phyloP scores from a whole-genome alignment of 37 sponge, comb jelly and placozoan genomes.

The Dysidea cf. avara region DNA sequence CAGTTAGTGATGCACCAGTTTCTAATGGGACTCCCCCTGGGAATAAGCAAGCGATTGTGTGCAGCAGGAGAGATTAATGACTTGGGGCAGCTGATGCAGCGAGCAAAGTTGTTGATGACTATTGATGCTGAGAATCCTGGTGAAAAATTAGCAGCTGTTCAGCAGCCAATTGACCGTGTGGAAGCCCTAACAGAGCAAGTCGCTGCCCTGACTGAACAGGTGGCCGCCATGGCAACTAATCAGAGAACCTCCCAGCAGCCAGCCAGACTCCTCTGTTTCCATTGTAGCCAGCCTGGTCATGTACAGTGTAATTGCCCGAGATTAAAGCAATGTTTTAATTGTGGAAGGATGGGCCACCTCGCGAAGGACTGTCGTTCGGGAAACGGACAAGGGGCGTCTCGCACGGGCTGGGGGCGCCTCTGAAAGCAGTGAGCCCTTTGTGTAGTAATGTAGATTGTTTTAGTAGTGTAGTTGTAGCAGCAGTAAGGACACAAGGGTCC shows the following conservation, averaged over 20 bases:
- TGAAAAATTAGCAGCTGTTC: too few relatives aligned
- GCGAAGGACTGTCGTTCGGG: conserved; percentile 22
- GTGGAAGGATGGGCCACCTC: conserved; percentile 4
- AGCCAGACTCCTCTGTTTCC: neutral
- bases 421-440: neutral
- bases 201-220: conserved; percentile 14
- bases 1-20: too few relatives aligned
- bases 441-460: too few relatives aligned
- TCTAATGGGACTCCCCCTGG: too few relatives aligned
- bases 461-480: conserved; percentile 7
- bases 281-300: conserved; percentile 16
- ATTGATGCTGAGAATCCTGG: too few relatives aligned
- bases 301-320: conserved; percentile 14
- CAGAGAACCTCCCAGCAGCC: neutral
- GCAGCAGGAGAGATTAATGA: too few relatives aligned
- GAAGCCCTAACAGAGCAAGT: neutral
- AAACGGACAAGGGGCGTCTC: conserved; percentile 23
- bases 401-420: conserved; percentile 13
- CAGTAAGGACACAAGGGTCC: conserved; percentile 6
- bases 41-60: too few relatives aligned
- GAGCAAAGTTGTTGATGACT: too few relatives aligned
- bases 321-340: conserved; percentile 10
- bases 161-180: too few relatives aligned
- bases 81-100: too few relatives aligned
- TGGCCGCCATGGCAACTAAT: neutral